phyloP scores from a whole-genome alignment of 2,797 vertebrate genomes.

The Helicolenus hilgendorfi region DNA sequence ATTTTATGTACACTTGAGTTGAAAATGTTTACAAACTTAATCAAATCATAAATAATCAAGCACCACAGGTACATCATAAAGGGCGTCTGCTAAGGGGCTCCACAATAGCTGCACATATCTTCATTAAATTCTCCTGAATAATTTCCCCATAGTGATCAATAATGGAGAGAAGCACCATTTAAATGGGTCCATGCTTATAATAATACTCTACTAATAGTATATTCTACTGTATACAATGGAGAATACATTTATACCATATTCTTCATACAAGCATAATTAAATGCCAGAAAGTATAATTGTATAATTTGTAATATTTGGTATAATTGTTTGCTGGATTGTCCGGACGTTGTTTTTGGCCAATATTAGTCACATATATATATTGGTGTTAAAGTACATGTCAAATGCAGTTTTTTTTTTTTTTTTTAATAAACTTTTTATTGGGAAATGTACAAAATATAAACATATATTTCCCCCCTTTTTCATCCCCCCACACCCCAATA shows the following conservation, averaged over 20 bases:
- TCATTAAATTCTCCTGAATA: conserved; percentile 38
- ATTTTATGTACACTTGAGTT: neutral
- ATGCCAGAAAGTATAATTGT: neutral
- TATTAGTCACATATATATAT: neutral
- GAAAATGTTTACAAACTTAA: neutral
- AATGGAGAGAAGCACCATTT: conserved; percentile 56
- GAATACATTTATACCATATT: neutral
- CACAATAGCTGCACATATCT: neutral
- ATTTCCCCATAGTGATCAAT: conserved; percentile 57
- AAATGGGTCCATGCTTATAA: conserved; percentile 39
- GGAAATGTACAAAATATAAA: no score
- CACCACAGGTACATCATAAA: conserved; percentile 10
- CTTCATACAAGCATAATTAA: neutral
- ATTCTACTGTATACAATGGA: neutral
- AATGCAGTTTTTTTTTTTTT: no score
- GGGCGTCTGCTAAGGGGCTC: conserved; percentile 10
- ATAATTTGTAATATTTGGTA: no score
- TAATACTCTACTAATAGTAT: conserved; percentile 13
- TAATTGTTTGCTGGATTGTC: neutral
- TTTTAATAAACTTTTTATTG: no score
- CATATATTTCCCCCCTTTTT: no score
- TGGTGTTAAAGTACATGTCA: neutral
- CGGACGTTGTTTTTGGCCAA: neutral
- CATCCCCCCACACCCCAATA: no score
- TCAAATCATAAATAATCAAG: neutral